phyloP scores from a whole-genome alignment of 37 sponge, comb jelly and placozoan species.

The Eunapius fragilis region DNA sequence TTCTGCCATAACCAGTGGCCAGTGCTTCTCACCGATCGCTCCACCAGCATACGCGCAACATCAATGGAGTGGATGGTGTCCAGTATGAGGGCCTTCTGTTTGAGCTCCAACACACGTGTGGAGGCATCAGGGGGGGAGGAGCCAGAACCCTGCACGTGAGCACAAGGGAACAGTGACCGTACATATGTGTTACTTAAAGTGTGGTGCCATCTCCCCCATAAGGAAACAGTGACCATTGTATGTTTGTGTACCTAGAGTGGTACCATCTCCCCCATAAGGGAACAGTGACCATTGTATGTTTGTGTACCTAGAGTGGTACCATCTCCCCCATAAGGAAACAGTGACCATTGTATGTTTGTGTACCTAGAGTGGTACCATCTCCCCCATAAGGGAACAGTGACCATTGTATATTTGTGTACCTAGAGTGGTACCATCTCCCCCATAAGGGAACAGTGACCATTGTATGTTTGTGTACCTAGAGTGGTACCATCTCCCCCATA shows the following conservation, averaged over 20 bases:
- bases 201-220: background rate
- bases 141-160: background rate
- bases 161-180: background rate
- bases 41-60: slow-evolving; percentile 62
- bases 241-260: background rate
- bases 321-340: background rate
- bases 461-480: background rate
- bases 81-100: slow-evolving; percentile 91
- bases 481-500: too few relatives aligned
- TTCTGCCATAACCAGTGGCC: slow-evolving; percentile 98
- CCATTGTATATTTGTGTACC: background rate
- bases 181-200: background rate
- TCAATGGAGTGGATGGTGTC: slow-evolving; percentile 95
- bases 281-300: background rate
- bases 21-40: slow-evolving; percentile 5
- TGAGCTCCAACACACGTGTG: slow-evolving; percentile 62
- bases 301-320: background rate
- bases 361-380: background rate
- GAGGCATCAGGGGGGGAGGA: background rate
- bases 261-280: background rate
- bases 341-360: background rate
- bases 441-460: background rate
- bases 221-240: background rate
- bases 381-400: background rate
- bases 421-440: too few relatives aligned